phyloP scores from a whole-genome alignment of 2,113 vertebrate species.

The Ciconia maguari region DNA sequence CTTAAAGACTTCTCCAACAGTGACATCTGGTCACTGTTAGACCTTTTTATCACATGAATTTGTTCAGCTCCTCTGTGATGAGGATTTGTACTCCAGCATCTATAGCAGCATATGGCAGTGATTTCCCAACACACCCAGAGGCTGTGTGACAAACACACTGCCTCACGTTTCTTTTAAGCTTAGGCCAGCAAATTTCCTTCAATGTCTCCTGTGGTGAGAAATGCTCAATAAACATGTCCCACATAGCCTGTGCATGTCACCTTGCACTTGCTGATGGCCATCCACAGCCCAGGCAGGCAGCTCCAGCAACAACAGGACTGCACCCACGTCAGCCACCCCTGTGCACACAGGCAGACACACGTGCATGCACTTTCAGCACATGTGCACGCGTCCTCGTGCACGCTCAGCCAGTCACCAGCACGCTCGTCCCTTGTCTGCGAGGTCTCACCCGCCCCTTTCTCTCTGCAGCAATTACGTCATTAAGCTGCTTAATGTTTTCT shows the following conservation, averaged over 20 bases:
- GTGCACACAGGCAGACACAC: rapidly evolving
- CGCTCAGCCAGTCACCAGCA: background rate
- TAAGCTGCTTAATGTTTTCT: background rate
- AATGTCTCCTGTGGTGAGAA: background rate
- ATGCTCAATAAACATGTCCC: no score
- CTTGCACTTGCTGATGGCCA: background rate
- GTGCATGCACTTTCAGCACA: rapidly evolving
- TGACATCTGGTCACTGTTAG: background rate
- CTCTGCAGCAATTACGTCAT: background rate
- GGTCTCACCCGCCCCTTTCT: background rate
- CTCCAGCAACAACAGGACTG: background rate
- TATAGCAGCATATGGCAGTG: background rate
- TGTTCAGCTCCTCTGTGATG: background rate
- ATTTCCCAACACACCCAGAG: background rate
- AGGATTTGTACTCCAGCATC: background rate
- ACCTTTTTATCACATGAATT: background rate
- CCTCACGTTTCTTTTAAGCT: background rate
- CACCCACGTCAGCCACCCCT: background rate
- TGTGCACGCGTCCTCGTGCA: rapidly evolving
- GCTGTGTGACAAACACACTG: background rate
- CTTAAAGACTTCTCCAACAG: background rate
- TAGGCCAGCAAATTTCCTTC: background rate
- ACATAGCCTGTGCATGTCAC: rapidly evolving
- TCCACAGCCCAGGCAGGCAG: background rate
- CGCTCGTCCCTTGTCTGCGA: rapidly evolving